Conservation (phyloP, 92 coral and sea anemone species). For the Zoanthus sansibaricus region DNA sequence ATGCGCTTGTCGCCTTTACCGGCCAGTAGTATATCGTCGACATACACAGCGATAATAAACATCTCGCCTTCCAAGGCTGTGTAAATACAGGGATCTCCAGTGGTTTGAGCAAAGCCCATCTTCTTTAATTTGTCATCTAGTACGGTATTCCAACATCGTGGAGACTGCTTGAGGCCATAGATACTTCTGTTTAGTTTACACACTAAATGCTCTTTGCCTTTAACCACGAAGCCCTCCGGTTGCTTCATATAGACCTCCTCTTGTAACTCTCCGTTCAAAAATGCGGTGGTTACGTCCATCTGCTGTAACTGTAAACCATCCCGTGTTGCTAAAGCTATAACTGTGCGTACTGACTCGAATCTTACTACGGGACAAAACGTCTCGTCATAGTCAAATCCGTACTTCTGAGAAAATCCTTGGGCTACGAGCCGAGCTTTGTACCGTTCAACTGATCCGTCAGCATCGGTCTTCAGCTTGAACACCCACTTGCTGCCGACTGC, state of each 20-base stretch:
- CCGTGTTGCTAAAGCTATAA: constrained; percentile 56
- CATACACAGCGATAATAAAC: constrained; percentile 57
- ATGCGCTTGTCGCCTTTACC: constrained; percentile 50
- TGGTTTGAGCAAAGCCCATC: constrained; percentile 51
- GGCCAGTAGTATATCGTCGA: constrained; percentile 59
- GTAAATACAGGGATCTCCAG: constrained; percentile 55
- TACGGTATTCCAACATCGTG: constrained; percentile 65
- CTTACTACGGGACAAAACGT: constrained; percentile 63
- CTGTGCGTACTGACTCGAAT: constrained; percentile 68
- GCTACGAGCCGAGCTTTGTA: constrained; percentile 49
- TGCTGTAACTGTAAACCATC: constrained; percentile 62
- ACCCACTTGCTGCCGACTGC: constrained; percentile 72
- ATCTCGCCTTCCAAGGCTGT: constrained; percentile 18
- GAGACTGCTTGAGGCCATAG: constrained; percentile 64
- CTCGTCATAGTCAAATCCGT: constrained; percentile 64
- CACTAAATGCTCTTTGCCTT: constrained; percentile 53
- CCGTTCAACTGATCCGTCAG: constrained; percentile 23
- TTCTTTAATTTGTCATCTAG: constrained; percentile 59
- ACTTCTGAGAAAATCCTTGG: constrained; percentile 55
- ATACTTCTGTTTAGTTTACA: constrained; percentile 35
- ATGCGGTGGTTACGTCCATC: constrained; percentile 69
- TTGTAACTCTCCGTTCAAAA: constrained; percentile 63
- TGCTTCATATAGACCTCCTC: constrained; percentile 66
- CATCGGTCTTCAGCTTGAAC: constrained; percentile 23
- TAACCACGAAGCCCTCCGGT: constrained; percentile 55